Base-by-base conservation (phyloP, 2,888 invertebrate genomes). In the Callyntrura sp. region DNA sequence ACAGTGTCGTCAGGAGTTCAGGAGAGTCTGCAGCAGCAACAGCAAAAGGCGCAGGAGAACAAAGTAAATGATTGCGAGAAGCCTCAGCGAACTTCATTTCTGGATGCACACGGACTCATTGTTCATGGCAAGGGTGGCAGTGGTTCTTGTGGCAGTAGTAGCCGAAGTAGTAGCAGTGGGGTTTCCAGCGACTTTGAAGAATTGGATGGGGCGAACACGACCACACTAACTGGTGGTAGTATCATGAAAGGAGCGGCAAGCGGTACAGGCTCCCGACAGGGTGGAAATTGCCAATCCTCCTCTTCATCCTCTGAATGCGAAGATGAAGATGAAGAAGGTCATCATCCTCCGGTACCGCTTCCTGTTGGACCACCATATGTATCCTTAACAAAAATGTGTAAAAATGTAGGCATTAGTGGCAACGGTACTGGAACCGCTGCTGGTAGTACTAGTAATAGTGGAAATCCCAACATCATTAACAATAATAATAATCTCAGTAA, bases 391-490 rank as follows among this genome's bases (percentile, higher is more conserved):
- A 89, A 89, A 89, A 45, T 76, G 45, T 73, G 83, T 48, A 88
- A 83, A 57, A 82, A 35, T 70, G 25, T 45, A 20, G 51, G 23
- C 35, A 45, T 57, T 55, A 57, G 43, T 14, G 25, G n/a, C 17
- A 82, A 45, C 48, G 51, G 35, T 68, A 25, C 68, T 68, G n/a
- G 68, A 12, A 68, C 35, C 35, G n/a, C 73, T 11, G 23, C 45
- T 14, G 12, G 48, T 20, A 17, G 70, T 17, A 73, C 20, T 48
- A 45, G 12, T 51, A 45, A 1, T 76, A 28, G 55, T 78, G 55
- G 20, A 51, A 76, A 23, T 76, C 23, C 28, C 68, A 17, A 11
- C 62, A 51, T 14, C 93, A 97, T 9, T 25, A 87, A 45, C 48
- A 76, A 14, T 60, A 48, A n/a, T n/a, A 86, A 90, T 78, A 87